phyloP scores from a whole-genome alignment of 2,113 vertebrate genomes.

The Malurus melanocephalus region DNA sequence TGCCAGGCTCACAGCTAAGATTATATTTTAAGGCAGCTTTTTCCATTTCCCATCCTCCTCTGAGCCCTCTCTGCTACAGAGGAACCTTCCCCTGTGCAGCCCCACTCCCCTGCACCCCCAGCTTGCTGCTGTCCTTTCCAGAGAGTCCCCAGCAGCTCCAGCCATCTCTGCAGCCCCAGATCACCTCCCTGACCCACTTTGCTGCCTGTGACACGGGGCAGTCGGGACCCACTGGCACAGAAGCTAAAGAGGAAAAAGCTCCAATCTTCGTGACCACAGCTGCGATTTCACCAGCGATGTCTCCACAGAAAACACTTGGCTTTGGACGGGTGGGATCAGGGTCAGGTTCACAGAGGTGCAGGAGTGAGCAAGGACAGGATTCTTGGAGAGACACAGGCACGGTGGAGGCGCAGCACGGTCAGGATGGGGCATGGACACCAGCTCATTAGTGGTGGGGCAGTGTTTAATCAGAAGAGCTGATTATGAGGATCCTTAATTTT shows the following conservation, averaged over 20 bases:
- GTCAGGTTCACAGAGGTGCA: neutral
- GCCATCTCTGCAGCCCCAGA: neutral
- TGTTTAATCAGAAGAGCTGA: neutral
- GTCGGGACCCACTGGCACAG: neutral
- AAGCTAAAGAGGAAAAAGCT: neutral
- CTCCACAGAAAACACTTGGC: neutral
- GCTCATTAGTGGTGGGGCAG: neutral
- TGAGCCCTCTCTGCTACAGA: neutral
- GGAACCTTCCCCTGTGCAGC: neutral
- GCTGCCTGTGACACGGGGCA: rapidly evolving
- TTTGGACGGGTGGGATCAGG: neutral
- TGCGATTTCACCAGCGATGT: neutral
- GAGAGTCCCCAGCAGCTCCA: neutral
- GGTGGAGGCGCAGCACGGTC: neutral
- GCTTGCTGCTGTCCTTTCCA: neutral
- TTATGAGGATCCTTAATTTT: neutral
- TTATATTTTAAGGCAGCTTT: neutral
- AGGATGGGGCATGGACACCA: neutral
- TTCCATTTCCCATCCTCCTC: neutral
- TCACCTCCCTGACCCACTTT: rapidly evolving
- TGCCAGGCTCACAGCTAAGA: neutral
- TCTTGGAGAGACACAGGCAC: neutral
- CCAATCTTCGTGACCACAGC: neutral
- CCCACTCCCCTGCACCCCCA: neutral
- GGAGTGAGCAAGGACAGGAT: neutral